Evolutionary conservation across 2,113 vertebrate genomes (phyloP).

Genomic region (Rattus norvegicus): GRCr8 NC_086035.1:939001-939500

Average conservation of each 20-base stretch:
- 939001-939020: not conserved
- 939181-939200: not conserved
- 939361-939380: not conserved
- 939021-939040: not conserved
- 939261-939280: rapidly evolving
- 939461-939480: not conserved
- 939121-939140: not conserved
- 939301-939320: not conserved
- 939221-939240: not conserved
- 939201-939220: not conserved
- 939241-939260: not conserved
- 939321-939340: not conserved
- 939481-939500: not conserved
- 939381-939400: not conserved
- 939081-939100: not conserved
- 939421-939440: not conserved
- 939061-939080: not conserved
- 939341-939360: not conserved
- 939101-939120: rapidly evolving
- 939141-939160: not conserved
- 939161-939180: no score
- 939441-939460: not conserved
- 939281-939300: not conserved
- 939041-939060: not conserved
- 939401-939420: not conserved